Percentiles rank a stretch among this genome's conserved stretches.
Conservation (phyloP, 2,797 vertebrate genomes). For the Gallinago solitaria region DNA sequence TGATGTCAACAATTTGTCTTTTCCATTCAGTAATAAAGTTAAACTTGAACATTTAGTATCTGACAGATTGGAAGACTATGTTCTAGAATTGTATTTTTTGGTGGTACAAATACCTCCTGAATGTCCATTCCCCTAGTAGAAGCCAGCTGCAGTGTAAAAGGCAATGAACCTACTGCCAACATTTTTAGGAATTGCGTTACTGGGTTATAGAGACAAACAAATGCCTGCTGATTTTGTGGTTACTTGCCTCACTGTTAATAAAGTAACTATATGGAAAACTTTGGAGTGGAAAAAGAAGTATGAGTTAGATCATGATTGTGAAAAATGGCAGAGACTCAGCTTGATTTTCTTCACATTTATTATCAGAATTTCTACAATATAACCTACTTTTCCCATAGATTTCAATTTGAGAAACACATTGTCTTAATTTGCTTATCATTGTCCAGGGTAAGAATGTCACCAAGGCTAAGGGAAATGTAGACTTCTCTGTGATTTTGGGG, state of each 20-base stretch:
- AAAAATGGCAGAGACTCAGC: background rate
- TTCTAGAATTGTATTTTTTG: background rate
- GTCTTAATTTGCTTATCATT: background rate
- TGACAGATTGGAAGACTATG: background rate
- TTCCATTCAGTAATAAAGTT: background rate
- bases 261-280: background rate
- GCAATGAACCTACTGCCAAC: background rate
- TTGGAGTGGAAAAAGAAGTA: background rate
- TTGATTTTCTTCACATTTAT: background rate
- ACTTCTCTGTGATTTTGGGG: background rate
- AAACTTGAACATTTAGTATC: background rate
- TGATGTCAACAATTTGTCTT: background rate
- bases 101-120: background rate
- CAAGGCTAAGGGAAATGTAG: background rate
- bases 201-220: background rate
- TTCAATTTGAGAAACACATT: background rate
- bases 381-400: background rate
- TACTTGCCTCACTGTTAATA: background rate
- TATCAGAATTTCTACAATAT: background rate
- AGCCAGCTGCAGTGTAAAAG: background rate
- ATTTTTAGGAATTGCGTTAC: background rate
- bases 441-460: background rate
- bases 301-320: background rate
- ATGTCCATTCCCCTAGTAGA: background rate
- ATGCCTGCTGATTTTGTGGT: background rate